phyloP scores from a whole-genome alignment of 2,113 vertebrate species.

The Oxyura jamaicensis region DNA sequence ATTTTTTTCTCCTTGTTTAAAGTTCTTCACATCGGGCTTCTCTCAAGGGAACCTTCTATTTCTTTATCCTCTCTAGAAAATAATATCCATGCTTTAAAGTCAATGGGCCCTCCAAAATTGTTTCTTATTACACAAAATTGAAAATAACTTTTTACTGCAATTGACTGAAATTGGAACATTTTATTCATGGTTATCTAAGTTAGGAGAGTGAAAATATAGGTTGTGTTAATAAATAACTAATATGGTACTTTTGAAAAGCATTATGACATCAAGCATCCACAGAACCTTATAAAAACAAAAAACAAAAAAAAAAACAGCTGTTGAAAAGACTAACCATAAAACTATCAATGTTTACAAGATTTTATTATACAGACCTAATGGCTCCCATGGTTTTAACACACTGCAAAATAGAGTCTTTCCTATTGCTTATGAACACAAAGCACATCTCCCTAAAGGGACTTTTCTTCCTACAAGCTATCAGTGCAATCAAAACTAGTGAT shows the following conservation, averaged over 20 bases:
- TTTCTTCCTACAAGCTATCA: constrained; percentile 23
- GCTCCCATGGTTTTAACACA: constrained; percentile 22
- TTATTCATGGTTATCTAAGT: neutral
- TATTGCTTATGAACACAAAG: constrained; percentile 26
- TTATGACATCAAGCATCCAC: neutral
- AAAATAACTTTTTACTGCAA: constrained; percentile 8
- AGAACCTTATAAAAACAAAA: neutral
- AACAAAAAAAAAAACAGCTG: neutral
- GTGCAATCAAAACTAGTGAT: constrained; percentile 56
- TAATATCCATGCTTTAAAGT: neutral
- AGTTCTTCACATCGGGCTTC: neutral
- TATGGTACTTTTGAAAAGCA: neutral
- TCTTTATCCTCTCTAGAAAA: neutral
- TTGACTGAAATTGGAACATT: neutral
- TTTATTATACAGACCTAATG: constrained; percentile 38
- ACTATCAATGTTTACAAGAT: constrained; percentile 54
- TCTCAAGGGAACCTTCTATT: neutral
- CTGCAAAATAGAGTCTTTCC: constrained; percentile 10
- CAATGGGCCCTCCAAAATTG: constrained; percentile 9
- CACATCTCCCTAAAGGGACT: neutral
- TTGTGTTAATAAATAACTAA: neutral
- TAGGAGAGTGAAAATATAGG: neutral
- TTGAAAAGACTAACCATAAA: constrained; percentile 40
- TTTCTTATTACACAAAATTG: neutral
- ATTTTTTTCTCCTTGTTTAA: neutral